Base-by-base conservation (phyloP, 2,113 vertebrate genomes). In the Ptyas mucosa region DNA sequence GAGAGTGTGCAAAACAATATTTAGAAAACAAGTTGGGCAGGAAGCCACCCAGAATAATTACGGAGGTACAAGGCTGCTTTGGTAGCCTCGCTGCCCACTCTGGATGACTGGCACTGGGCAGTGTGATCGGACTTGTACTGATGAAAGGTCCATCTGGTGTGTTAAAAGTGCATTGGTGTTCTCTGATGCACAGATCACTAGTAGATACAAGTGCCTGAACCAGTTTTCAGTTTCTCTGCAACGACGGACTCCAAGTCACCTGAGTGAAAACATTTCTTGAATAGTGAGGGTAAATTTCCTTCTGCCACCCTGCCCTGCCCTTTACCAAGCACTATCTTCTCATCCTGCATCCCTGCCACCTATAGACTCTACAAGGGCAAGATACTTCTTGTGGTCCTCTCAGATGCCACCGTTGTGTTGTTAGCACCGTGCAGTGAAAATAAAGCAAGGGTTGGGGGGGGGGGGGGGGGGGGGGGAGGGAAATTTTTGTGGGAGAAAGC, bases 391-490 rank as follows among this genome's bases (percentile, higher is more conserved):
- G 12, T n/a, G 26, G 43, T 85, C 94, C 95, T 96, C 91, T 90
- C 52, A 96, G 96, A 39, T 95, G 96, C 96, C 97, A 96, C 95
- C 96, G 90, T 95, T 5, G 96, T 93, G 94, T 96, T 89, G 88
- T 0, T 26, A 21, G 91, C 0, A 1, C 87, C 57, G 49, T 55
- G 51, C 91, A 92, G 94, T 90, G 86, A 0, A 52, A 20, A 58
- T 85, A 75, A 64, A n/a, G 54, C 8, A 0, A 21, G 46, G n/a
- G 12, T 34, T 14, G 10, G 8, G 18, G 20, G 21, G 18, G 18
- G 34, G 34, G 34, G 43, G 75, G n/a, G n/a, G n/a, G n/a, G n/a
- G n/a, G n/a, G n/a, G n/a, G n/a, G n/a, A 53, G 24, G 39, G 69
- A 53, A 58, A 90, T 90, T 0, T 0, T 14, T 94, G 29, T 49